Base-by-base conservation (phyloP, 2,888 invertebrate genomes). In the Plebejus argus region DNA sequence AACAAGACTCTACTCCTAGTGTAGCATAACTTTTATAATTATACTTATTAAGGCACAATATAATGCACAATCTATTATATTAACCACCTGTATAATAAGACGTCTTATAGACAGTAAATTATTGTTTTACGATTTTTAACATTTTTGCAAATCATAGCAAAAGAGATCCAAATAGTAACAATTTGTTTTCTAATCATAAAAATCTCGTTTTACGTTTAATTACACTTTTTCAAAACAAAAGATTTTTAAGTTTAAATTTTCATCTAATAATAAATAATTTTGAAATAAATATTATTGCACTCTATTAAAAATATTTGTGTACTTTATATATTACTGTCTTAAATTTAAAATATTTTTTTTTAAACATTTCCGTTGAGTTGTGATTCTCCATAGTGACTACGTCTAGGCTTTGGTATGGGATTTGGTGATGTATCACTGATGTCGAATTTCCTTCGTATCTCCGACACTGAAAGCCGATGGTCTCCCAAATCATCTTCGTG, bases 321-420 rank as follows among this genome's bases (percentile, higher is more conserved):
- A 23, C 66, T 28, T 15, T 66, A 28, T 23, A 74, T 74, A 45
- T 74, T 53, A 53, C 28, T 28, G 33, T 74, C 33, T 72, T 39
- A 39, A 45, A 2, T 23, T 10, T 20, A 33, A 45, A 28, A 39
- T 70, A 39, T 72, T 20, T 4, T 20, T 3, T 45, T 71, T 79
- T 79, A 76, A 45, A 82, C 70, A 78, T 83, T 84, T 39, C 84
- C 84, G 56, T 85, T 86, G 7, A 84, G 79, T 12, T 90, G 89
- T 66, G 90, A 86, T 76, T 88, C 91, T 58, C 90, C 90, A 75
- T 91, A 89, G 80, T 92, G 90, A 84, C 95, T 94, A 83, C 95
- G 90, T 83, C 95, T 92, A 2, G 95, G 95, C 85, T 95, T 95
- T 84, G 95, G 95, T 86, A 95, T 93, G 3, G 95, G 95, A 87